Evolutionary conservation across 2,797 vertebrate species (phyloP), one percentile per base, ranked within the genome.

Genomic region (Halcyon chelicuti): DNA sequence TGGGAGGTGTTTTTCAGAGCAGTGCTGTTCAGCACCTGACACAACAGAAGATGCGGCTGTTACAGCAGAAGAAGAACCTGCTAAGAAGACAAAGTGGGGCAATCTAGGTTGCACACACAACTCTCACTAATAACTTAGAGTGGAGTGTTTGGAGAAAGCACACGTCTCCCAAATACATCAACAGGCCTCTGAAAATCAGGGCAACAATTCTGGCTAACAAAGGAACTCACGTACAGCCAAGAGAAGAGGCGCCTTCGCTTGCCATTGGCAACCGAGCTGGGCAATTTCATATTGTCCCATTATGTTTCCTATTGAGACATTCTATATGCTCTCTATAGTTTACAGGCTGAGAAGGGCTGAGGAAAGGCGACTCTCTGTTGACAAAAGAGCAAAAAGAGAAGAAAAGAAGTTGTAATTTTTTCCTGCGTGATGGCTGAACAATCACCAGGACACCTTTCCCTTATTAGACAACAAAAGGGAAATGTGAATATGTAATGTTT

Each of bases 401-500:
- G 92, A 95, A 96, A 96, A 93, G 62, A 76, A 88, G 94, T 93
- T 90, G 91, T 95, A 95, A 96, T 92, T 89, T 96, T 96, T 79
- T 97, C 76, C 93, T 86, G 85, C 88, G 90, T 87, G 93, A 96
- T 94, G 90, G 87, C 86, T 90, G 93, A 94, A 95, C 83, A 96
- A 95, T 89, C 91, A 89, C 72, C 73, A 88, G 68, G 92, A 93
- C 90, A 95, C 81, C 93, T 97, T 96, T 97, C 76, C 95, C 94
- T 96, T 97, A 97, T 96, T 97, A 96, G 95, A 94, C 96, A 95
- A 97, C 94, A 97, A 97, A 96, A 95, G 74, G 54, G 76, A 82
- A 93, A 97, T 88, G 94, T 97, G 97, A 97, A 96, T 96, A 95
- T 88, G 86, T 88, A 95, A 96, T 97, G 94, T 94, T 97, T 97